Evolutionary conservation across 1,140 invertebrate species (phyloP), one percentile per base, ranked within the genome.

Genomic region (Gryon sp.): DNA sequence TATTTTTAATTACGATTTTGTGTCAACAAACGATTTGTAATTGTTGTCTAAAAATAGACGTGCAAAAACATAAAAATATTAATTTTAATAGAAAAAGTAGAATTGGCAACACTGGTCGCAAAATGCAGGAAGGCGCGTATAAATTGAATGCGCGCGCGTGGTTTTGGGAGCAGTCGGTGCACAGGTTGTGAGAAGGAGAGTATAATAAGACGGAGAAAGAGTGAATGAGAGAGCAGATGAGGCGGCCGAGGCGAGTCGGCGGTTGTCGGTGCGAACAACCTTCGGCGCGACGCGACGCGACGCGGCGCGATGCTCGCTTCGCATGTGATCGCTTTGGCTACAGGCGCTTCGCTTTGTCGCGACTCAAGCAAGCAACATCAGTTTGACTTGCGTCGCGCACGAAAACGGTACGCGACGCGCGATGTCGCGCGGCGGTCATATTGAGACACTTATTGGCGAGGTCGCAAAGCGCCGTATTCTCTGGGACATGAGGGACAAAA

Each of bases 401-500:
- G 65, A 75, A 78, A 78, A 66, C 65, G 40, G 60, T 50, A 59
- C 70, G 68, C 66, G 53, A 53, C 65, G n/a, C n/a, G 52, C 34
- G 40, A 78, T 78, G 76, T 75, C 76, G 59, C 76, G 70, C 32
- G 59, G 63, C 26, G 53, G 70, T 4, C 76, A 78, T 36, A 70
- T 78, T 24, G 76, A 78, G 18, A 74, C 65, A 0, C 57, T 78
- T 16, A 78, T 78, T 15, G 46, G 41, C 32, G 76, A 78, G 26
- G 69, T 78, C 15, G 41, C 57, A 2, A 69, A 40, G 11, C 63
- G 69, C 0, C 76, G 59, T 22, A 69, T 74, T 55, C 34, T 78
- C 4, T 78, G 76, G 76, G 69, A 78, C 52, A 78, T 78, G 76
- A 24, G 69, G 38, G 69, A 78, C 59, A 78, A 78, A 74, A 78